Percentiles rank a stretch among this genome's conserved stretches.
These are phyloP conservation scores for Antidorcas marsupialis DNA, from an alignment of 2,113 vertebrate species.

Conservation along the genomic window DNA sequence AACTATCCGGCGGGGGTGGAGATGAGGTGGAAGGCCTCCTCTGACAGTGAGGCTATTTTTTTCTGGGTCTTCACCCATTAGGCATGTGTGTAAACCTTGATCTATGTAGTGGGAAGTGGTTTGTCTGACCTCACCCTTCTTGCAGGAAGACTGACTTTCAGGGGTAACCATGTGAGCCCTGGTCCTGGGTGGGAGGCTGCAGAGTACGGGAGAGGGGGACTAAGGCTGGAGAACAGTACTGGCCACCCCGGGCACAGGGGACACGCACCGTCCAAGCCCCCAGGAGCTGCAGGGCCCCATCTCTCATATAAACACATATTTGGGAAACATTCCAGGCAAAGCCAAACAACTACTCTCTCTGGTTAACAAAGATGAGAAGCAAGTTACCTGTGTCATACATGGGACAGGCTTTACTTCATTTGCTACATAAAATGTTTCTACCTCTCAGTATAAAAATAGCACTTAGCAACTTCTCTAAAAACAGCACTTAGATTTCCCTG, in stretches of 20 bases:
- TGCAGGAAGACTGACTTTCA: background rate
- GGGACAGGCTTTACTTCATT: background rate
- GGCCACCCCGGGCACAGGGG: background rate
- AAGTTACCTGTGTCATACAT: background rate
- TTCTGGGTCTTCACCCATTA: background rate
- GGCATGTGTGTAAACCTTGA: background rate
- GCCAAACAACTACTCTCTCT: background rate
- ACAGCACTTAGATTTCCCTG: background rate
- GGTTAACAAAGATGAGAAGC: background rate
- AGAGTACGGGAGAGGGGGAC: rapidly evolving
- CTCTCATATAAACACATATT: background rate
- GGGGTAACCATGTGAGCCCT: background rate
- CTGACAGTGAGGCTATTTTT: background rate
- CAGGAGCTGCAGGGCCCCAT: background rate
- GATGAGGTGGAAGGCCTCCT: background rate
- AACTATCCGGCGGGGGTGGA: background rate
- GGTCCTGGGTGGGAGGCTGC: background rate
- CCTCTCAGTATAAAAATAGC: background rate
- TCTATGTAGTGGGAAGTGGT: rapidly evolving
- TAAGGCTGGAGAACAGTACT: background rate
- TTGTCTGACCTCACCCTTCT: background rate
- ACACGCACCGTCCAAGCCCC: background rate
- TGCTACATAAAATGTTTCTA: background rate
- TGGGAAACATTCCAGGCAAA: background rate
- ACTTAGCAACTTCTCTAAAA: background rate